Base-by-base conservation (phyloP, 2,113 vertebrate genomes). In the Alethe castanea region DNA sequence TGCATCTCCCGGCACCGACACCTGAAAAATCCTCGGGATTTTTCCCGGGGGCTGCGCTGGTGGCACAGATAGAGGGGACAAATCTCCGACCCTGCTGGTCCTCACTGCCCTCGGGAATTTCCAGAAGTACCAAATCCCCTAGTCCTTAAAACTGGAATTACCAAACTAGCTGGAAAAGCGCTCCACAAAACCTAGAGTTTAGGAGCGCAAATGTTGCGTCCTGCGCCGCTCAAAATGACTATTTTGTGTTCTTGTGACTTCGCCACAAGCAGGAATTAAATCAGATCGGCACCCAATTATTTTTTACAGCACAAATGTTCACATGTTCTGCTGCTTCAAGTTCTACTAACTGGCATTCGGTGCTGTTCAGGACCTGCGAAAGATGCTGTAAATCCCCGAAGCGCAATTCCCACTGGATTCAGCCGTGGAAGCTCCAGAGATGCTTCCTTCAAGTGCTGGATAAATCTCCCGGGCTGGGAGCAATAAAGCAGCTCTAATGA, bases 261-360 rank as follows among this genome's bases (percentile, higher is more conserved):
- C 3, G 14, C 36, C 15, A 38, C 13, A 24, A 8, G 35, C 1
- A 1, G 28, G 24, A 67, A 67, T 2, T 2, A 1, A 38, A 54
- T 12, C 64, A 40, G 52, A 74, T 9, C 56, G 6, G 14, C n/a
- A 12, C 12, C 8, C 42, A 61, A 3, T 5, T 62, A 5, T 19
- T 45, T 23, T 36, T 15, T 53, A 20, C 45, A 72, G n/a, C 69
- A 56, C 66, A 40, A 26, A 66, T 0, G 1, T 22, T 48, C 33
- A 13, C 14, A 7, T 1, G 18, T 23, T 60, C 56, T 11, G 26
- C 56, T 23, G 35, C 66, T 52, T 15, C 1, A 0, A 10, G 8
- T 26, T 42, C 23, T 28, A 11, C 61, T 67, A 57, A 54, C 6
- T 31, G 7, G 19, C 62, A 2, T 17, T 65, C 14, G 33, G 5